phyloP scores from a whole-genome alignment of 2,113 vertebrate species.

The Thalassoma bifasciatum region DNA sequence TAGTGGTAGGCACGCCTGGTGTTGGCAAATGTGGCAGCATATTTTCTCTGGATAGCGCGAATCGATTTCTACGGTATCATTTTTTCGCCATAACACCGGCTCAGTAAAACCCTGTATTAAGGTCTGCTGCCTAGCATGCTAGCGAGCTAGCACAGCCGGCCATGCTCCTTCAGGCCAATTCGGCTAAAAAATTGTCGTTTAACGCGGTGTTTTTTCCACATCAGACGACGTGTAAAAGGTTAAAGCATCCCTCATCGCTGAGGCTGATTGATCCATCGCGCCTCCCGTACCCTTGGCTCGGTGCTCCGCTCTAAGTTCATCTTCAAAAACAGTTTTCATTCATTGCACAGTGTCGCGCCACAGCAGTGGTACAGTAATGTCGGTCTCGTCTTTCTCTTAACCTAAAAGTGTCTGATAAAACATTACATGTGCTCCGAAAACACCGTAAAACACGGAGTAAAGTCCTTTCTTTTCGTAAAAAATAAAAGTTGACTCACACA shows the following conservation, averaged over 20 bases:
- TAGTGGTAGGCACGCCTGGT: too few species aligned
- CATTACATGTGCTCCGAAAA: background rate
- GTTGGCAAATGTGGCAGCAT: too few species aligned
- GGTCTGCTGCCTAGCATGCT: slow-evolving; percentile 56
- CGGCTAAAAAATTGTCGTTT: slow-evolving; percentile 34
- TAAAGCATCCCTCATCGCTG: slow-evolving; percentile 48
- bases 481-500: slow-evolving; percentile 75
- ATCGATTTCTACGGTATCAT: too few species aligned
- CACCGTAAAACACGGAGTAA: background rate
- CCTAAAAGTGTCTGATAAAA: background rate
- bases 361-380: slow-evolving; percentile 66
- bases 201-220: background rate
- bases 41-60: too few species aligned
- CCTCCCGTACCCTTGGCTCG: slow-evolving; percentile 76
- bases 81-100: too few species aligned
- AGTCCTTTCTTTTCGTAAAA: accelerated
- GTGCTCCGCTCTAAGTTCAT: slow-evolving; percentile 65
- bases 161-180: slow-evolving; percentile 75
- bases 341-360: slow-evolving; percentile 77
- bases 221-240: slow-evolving; percentile 22
- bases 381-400: slow-evolving; percentile 49
- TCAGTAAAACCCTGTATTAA: background rate
- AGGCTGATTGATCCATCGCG: slow-evolving; percentile 78
- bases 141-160: slow-evolving; percentile 73
- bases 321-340: slow-evolving; percentile 82